Base-by-base conservation (phyloP, 2,888 invertebrate genomes). In the Drosophila kambysellisi region DNA sequence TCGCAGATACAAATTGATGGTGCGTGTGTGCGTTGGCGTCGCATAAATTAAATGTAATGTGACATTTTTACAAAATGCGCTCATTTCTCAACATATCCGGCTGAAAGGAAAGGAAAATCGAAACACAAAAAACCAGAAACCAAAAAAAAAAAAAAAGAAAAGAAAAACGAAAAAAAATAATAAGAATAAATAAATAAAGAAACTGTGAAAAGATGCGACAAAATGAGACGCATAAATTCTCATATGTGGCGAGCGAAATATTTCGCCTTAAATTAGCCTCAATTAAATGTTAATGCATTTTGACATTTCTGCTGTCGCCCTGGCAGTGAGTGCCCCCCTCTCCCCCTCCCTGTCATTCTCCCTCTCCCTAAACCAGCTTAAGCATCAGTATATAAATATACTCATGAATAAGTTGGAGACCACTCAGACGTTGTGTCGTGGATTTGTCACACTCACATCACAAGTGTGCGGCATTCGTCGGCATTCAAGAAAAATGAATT, bases 231-330 rank as follows among this genome's bases (percentile, higher is more conserved):
- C 88, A 85, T 85, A 85, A 86, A 85, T 85, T 85, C 76, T 86
- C 88, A 85, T 83, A 85, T 80, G 77, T 74, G 85, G 72, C 88
- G 74, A 80, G 91, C 92, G 88, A 92, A 91, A 91, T 91, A 91
- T 91, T 91, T 91, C 88, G 89, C 88, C 90, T 85, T 91, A 91
- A 91, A 91, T 91, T 91, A 92, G 92, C 92, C 92, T 92, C 92
- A 92, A 92, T 92, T 92, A 92, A 92, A 92, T 92, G 92, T 92
- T 92, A 92, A 92, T 92, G 92, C 92, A 91, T 92, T 92, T 92
- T 92, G 92, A 92, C 92, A 92, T 92, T 90, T 92, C 86, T 92
- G 83, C 79, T 74, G 83, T 74, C 81, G 73, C 69, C 62, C 60
- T 29, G 35, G 54, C 70, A 48, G 63, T 48, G 58, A 20, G 46